Conservation (phyloP, 2,888 invertebrate species). For the Chloromyia formosa region DNA sequence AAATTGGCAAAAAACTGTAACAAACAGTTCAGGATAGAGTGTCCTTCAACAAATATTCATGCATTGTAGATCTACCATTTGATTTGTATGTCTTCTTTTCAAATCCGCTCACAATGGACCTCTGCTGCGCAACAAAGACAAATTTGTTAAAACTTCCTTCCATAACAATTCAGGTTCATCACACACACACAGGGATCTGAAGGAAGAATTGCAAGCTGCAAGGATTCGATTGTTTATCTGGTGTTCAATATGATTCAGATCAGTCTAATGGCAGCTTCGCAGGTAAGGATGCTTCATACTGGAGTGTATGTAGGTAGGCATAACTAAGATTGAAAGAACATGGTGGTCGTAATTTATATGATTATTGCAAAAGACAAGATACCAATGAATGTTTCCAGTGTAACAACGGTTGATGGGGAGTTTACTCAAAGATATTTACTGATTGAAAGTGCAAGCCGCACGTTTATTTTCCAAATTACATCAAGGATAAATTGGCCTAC, state of each 20-base stretch:
- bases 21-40: background rate
- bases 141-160: conserved; percentile 35
- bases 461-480: too few relatives aligned
- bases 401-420: too few relatives aligned
- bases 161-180: background rate
- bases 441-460: too few relatives aligned
- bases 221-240: conserved; percentile 27
- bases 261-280: conserved; percentile 14
- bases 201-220: conserved; percentile 40
- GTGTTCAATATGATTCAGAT: conserved; percentile 4
- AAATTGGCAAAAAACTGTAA: background rate
- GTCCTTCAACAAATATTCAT: conserved; percentile 7
- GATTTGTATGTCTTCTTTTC: conserved; percentile 23
- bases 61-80: conserved; percentile 22
- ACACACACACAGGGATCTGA: background rate
- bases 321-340: too few relatives aligned
- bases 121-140: conserved; percentile 10
- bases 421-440: too few relatives aligned
- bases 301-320: too few relatives aligned
- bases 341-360: too few relatives aligned
- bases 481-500: too few relatives aligned
- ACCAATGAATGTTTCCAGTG: too few relatives aligned
- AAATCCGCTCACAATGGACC: background rate
- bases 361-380: too few relatives aligned
- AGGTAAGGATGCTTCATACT: too few relatives aligned